phyloP scores from a whole-genome alignment of 2,888 invertebrate genomes.

The Eilema sororculum region DNA sequence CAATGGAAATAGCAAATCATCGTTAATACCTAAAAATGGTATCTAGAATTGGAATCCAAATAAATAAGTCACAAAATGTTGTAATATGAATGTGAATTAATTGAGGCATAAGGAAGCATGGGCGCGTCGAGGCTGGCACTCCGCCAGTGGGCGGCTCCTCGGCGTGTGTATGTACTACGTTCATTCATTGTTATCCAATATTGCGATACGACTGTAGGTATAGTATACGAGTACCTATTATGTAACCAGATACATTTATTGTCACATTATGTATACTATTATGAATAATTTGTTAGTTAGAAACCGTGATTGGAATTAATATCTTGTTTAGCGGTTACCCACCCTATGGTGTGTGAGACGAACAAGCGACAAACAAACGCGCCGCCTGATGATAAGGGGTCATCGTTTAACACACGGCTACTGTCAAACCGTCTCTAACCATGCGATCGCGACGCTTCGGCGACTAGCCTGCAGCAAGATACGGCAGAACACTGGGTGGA shows the following conservation, averaged over 20 bases:
- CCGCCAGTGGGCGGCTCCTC: constrained; percentile 49
- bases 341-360: background rate
- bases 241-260: constrained; percentile 5
- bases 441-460: background rate
- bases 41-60: background rate
- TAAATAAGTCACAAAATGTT: background rate
- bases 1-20: too few relatives aligned
- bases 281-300: constrained; percentile 2
- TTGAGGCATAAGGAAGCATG: constrained; percentile 54
- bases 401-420: background rate
- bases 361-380: background rate
- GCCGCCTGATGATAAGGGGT: background rate
- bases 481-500: too few relatives aligned
- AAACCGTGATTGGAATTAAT: constrained; percentile 13
- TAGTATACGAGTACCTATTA: constrained; percentile 14
- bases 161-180: constrained; percentile 38
- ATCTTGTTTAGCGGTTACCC: background rate
- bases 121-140: constrained; percentile 54
- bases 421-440: background rate
- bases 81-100: constrained; percentile 22
- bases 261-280: constrained; percentile 3
- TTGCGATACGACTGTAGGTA: constrained; percentile 28
- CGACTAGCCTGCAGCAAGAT: background rate
- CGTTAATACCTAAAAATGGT: background rate
- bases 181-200: constrained; percentile 54